Conservation (phyloP, 2,797 vertebrate genomes). For the Mycteria americana region DNA sequence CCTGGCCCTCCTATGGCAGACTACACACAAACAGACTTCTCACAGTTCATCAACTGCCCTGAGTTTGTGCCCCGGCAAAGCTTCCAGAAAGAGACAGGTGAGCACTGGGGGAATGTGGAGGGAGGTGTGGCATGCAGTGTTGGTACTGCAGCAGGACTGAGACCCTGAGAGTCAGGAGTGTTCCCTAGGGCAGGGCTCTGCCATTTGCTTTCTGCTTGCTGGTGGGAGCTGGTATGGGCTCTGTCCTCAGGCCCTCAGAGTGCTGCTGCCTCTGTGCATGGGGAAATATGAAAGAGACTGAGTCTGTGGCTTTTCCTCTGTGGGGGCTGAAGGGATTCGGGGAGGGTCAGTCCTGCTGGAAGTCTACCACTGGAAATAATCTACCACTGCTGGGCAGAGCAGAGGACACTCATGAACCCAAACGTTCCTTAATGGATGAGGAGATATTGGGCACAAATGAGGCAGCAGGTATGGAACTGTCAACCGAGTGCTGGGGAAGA, state of each 20-base stretch:
- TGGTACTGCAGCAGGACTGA: not conserved
- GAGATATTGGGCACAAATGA: not conserved
- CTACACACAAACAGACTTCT: slow-evolving; percentile 91
- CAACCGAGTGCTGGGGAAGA: not conserved
- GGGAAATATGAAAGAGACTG: not conserved
- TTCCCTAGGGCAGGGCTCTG: not conserved
- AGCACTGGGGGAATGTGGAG: not conserved
- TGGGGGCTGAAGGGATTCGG: not conserved
- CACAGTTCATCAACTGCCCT: slow-evolving; percentile 94
- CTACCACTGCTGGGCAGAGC: not conserved
- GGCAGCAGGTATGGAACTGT: not conserved
- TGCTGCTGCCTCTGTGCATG: rapidly evolving
- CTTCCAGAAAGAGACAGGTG: slow-evolving; percentile 83
- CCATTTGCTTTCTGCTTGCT: not conserved
- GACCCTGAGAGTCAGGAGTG: not conserved
- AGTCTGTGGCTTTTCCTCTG: not conserved
- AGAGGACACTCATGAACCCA: not conserved
- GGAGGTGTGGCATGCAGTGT: not conserved
- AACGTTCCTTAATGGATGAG: not conserved
- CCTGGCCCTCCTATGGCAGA: slow-evolving; percentile 84
- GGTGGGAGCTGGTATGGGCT: not conserved
- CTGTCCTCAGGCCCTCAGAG: not conserved
- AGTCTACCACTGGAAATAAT: not conserved
- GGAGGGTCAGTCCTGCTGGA: not conserved
- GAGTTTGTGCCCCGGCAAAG: slow-evolving; percentile 92